These are phyloP conservation scores for Celastrina argiolus DNA, from an alignment of 2,888 invertebrate species.

Conservation along the genomic window DNA sequence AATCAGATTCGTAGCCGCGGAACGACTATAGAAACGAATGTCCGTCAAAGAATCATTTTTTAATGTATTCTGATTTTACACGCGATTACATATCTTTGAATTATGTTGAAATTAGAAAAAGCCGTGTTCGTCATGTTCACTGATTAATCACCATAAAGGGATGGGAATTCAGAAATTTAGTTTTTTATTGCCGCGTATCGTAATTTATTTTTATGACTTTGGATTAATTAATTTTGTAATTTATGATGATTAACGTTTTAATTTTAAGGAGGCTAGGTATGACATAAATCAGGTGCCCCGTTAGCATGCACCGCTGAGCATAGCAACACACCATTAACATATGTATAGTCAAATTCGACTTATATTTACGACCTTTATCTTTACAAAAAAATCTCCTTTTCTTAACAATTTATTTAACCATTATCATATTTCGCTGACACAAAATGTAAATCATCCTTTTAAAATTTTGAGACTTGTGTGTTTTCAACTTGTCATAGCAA, in stretches of 20 bases:
- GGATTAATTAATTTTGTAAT: conserved; percentile 6
- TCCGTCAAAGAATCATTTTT: conserved; percentile 24
- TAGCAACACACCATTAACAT: conserved; percentile 1
- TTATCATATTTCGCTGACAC: neutral
- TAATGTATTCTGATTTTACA: conserved; percentile 19
- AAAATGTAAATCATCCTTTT: neutral
- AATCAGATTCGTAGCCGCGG: conserved; percentile 27
- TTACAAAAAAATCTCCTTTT: neutral
- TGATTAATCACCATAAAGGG: conserved; percentile 8
- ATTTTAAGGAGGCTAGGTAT: neutral
- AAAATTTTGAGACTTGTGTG: neutral
- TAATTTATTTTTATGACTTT: conserved; percentile 8
- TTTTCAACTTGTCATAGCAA: no score
- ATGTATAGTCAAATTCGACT: neutral
- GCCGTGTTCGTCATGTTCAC: conserved; percentile 5
- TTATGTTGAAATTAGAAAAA: conserved; percentile 17
- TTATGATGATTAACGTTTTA: conserved; percentile 8
- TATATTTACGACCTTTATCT: neutral
- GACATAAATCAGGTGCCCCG: conserved; percentile 4
- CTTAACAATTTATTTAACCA: neutral
- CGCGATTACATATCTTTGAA: conserved; percentile 19
- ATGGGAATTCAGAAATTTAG: conserved; percentile 10
- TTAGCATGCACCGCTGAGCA: neutral
- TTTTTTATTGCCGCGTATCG: conserved; percentile 10
- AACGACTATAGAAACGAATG: conserved; percentile 24